Evolutionary conservation across 2,888 invertebrate genomes (phyloP).

Genomic region (Rhynchonema sp.): DNA sequence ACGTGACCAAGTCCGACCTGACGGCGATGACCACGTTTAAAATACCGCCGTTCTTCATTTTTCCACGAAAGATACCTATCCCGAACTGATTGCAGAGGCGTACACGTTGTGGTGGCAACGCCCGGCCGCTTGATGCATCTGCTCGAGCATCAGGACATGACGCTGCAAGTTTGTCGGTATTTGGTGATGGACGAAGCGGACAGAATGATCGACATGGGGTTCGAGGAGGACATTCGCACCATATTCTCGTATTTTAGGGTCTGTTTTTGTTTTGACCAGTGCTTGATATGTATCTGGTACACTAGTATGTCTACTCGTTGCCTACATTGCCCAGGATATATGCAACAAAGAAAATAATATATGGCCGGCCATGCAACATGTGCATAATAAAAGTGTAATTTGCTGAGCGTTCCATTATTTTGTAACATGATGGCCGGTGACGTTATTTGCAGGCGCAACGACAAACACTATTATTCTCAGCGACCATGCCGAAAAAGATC

Average conservation of each 20-base stretch:
- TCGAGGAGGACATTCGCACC: conserved; percentile 93
- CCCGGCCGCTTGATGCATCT: conserved; percentile 95
- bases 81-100: conserved; percentile 45
- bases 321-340: no score
- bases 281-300: no score
- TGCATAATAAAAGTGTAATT: no score
- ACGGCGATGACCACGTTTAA: no score
- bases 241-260: conserved; percentile 94
- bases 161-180: conserved; percentile 79
- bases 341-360: no score
- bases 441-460: conserved; percentile 80
- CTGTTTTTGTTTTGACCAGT: conserved; percentile 13
- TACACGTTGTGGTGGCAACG: conserved; percentile 95
- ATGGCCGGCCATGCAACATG: no score
- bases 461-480: conserved; percentile 88
- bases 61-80: neutral
- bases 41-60: neutral
- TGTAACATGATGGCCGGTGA: no score
- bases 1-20: no score
- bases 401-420: no score
- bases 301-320: no score
- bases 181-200: conserved; percentile 97
- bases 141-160: conserved; percentile 89
- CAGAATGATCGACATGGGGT: conserved; percentile 98
- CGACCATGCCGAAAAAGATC: conserved; percentile 99